phyloP scores from a whole-genome alignment of 2,113 vertebrate species.

The pig (Sus scrofa) region DNA sequence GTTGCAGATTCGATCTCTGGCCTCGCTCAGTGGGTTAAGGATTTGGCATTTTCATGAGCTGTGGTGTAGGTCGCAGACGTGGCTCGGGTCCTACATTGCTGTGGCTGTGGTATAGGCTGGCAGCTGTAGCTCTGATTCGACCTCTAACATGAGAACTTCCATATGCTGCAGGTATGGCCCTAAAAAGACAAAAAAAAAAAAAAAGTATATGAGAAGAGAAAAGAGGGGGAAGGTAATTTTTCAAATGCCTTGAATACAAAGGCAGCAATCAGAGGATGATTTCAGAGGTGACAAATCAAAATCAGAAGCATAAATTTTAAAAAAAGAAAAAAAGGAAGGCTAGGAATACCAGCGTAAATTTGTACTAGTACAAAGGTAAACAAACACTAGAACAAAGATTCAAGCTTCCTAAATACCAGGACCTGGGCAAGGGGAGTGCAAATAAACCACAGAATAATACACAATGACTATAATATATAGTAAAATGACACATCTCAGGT shows the following conservation, averaged over 20 bases:
- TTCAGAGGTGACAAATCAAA: constrained; percentile 2
- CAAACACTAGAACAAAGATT: not conserved
- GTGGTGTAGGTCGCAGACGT: too few species aligned
- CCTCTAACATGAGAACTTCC: too few species aligned
- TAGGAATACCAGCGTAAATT: not conserved
- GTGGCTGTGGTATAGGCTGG: too few species aligned
- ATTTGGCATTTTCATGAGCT: too few species aligned
- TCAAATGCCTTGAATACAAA: not conserved
- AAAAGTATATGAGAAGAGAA: constrained; percentile 14
- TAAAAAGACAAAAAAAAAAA: too few species aligned
- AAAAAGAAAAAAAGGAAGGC: not conserved
- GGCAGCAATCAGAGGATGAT: not conserved
- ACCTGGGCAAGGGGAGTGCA: not conserved
- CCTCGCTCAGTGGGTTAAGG: too few species aligned
- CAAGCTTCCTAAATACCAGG: not conserved
- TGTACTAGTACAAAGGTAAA: not conserved
- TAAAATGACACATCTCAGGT: not conserved
- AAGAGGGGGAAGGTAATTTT: not conserved
- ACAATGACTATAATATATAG: not conserved
- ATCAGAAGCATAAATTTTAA: not conserved
- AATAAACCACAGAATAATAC: not conserved
- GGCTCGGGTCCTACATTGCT: too few species aligned
- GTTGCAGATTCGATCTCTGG: too few species aligned
- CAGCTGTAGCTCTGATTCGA: too few species aligned
- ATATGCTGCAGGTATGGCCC: too few species aligned